These are phyloP conservation scores for Morbakka virulenta DNA, from an alignment of 30 jellyfish, hydroid and myxozoan genomes.

Conservation along the genomic window DNA sequence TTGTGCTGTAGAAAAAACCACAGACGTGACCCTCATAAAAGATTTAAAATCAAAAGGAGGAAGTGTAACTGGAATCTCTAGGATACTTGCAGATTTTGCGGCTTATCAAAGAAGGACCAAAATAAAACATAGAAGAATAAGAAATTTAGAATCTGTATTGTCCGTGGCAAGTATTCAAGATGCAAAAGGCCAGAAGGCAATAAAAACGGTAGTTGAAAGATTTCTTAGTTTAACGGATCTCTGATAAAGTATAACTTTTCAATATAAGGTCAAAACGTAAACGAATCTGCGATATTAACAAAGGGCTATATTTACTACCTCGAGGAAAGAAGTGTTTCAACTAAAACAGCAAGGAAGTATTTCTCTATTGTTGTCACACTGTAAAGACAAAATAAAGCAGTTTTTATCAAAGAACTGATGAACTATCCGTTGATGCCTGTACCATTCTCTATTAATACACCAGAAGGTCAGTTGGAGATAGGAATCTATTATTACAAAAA, in stretches of 20 bases:
- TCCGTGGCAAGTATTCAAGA: constrained; percentile 25
- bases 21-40: constrained; percentile 25
- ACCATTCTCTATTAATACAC: constrained; percentile 16
- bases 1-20: constrained; percentile 41
- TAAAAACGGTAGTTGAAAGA: constrained; percentile 33
- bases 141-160: constrained; percentile 7
- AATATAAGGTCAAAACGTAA: constrained; percentile 8
- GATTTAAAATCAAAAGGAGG: constrained; percentile 18
- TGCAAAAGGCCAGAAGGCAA: constrained; percentile 29
- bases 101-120: constrained; percentile 3
- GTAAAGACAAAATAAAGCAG: constrained; percentile 8
- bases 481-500: too few species aligned
- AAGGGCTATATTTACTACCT: background rate
- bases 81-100: constrained; percentile 16
- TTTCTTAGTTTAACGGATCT: constrained; percentile 29
- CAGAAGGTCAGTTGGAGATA: too few species aligned
- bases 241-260: constrained; percentile 16
- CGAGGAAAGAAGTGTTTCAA: background rate
- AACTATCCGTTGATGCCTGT: constrained; percentile 33
- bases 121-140: constrained; percentile 13
- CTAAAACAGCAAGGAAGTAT: constrained; percentile 7
- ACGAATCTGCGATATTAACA: constrained; percentile 24
- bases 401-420: constrained; percentile 23
- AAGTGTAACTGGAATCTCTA: constrained; percentile 31
- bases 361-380: constrained; percentile 1